A percentile compares a stretch with the other conserved stretches of the same genome.
Evolutionary conservation across 92 coral and sea anemone species (phyloP).

Genomic region (Scolanthus callimorphus): DNA sequence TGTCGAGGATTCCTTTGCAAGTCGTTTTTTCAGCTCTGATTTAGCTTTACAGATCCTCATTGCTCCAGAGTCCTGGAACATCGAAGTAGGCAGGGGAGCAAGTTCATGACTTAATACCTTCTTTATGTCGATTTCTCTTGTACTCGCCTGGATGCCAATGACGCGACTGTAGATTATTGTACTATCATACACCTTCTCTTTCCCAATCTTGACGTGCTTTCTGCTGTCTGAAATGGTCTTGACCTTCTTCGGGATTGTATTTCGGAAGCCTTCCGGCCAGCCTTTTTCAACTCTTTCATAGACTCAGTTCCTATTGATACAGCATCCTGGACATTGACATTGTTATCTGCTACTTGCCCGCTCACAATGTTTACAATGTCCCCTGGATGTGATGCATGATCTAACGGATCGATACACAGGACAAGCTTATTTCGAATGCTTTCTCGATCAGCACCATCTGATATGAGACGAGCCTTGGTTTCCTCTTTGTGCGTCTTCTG

Average conservation of each 20-base stretch:
- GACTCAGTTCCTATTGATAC: conserved; percentile 32
- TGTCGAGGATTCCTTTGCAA: too few species aligned
- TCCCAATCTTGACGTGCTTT: too few species aligned
- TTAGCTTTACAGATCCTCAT: too few species aligned
- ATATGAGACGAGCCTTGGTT: conserved; percentile 19
- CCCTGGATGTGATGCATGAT: conserved; percentile 42
- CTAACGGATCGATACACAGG: conserved; percentile 52
- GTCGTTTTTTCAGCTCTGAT: too few species aligned
- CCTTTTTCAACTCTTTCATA: conserved; percentile 46
- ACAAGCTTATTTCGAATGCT: not conserved
- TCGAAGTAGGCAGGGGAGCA: too few species aligned
- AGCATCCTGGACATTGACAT: conserved; percentile 42
- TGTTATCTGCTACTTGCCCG: conserved; percentile 42
- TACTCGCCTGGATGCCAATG: too few species aligned
- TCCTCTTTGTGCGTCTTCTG: conserved; percentile 59
- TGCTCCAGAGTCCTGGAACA: too few species aligned
- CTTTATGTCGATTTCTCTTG: too few species aligned
- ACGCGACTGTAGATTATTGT: too few species aligned
- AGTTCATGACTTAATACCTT: too few species aligned
- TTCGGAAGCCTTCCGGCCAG: conserved; percentile 40
- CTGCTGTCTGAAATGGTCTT: too few species aligned
- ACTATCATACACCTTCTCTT: too few species aligned
- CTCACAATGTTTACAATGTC: conserved; percentile 46
- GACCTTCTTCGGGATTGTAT: conserved; percentile 36
- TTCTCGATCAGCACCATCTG: conserved; percentile 16